Evolutionary conservation across 2,888 invertebrate genomes (phyloP).

Genomic region (Petrolisthes manimaculis): DNA sequence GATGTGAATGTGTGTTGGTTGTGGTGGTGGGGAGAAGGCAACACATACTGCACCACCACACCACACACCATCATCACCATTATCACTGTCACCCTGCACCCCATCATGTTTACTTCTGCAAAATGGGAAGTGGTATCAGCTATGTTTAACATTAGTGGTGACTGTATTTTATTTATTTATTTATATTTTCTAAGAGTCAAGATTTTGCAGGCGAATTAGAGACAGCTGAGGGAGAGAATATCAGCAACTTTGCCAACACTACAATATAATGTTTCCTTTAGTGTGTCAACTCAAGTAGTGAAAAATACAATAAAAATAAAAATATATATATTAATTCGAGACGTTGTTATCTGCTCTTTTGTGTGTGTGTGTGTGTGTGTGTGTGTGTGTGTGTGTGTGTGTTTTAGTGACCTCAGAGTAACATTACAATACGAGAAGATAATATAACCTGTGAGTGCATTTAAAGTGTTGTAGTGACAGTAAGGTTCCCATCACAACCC

Average conservation of each 20-base stretch:
- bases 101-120: not conserved
- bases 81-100: not conserved
- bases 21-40: not conserved
- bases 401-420: not conserved
- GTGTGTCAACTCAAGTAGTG: no score
- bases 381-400: constrained; percentile 16
- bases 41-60: not conserved
- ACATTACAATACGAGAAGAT: no score
- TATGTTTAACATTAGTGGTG: no score
- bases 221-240: no score
- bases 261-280: no score
- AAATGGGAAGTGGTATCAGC: no score
- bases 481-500: no score
- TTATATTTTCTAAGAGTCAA: not conserved
- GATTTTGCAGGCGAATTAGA: no score
- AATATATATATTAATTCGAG: no score
- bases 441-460: no score
- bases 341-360: not conserved
- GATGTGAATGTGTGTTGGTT: not conserved
- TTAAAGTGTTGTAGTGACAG: no score
- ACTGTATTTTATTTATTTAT: not conserved
- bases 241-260: no score
- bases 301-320: not conserved
- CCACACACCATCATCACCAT: not conserved
- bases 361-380: constrained; percentile 20